Evolutionary conservation across 2,888 invertebrate genomes (phyloP), one percentile per base, ranked within the genome.

Genomic region (Lithophane socia): DNA sequence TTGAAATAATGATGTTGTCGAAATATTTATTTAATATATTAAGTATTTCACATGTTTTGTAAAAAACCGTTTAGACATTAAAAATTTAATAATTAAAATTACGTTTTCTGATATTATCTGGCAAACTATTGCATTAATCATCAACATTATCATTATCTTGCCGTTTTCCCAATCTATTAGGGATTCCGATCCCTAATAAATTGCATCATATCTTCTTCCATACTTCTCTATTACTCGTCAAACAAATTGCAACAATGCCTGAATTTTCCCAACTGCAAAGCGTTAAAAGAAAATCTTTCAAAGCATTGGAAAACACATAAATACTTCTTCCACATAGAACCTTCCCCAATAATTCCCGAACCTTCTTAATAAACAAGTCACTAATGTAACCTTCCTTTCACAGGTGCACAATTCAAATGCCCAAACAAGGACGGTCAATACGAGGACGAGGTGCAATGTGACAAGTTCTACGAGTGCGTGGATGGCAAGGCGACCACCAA

Each of bases 401-500:
- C 96, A 94, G 97, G 94, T 89, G 96, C 96, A 68, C 97, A 96
- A 93, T 99, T 97, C 96, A 97, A 98, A 94, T 99, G 99, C 92
- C 99, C 99, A 12, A 90, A 87, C 75, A 98, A 98, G 91, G 98
- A 98, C 90, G 99, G 98, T 4, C 98, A 98, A 91, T 99, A 98
- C 92, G 98, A 98, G 88, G 98, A 99, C 92, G 92, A 97, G 0
- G 94, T 97, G 54, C 99, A 99, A 93, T 99, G 99, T 92, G 99
- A 99, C 96, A 98, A 98, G 95, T 99, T 97, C 95, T 98, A 98
- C 95, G 97, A 98, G 78, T 99, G 99, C 92, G 93, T 93, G 0
- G 98, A 98, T 84, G 98, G 98, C 9, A 94, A 97, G 1, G 97
- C 98, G 54, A 97, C 96, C 84, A 97, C 98, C 88, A 98, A 98